These are phyloP conservation scores for Tursiops truncatus DNA, from an alignment of 2,113 vertebrate genomes.

Conservation along the genomic window DNA sequence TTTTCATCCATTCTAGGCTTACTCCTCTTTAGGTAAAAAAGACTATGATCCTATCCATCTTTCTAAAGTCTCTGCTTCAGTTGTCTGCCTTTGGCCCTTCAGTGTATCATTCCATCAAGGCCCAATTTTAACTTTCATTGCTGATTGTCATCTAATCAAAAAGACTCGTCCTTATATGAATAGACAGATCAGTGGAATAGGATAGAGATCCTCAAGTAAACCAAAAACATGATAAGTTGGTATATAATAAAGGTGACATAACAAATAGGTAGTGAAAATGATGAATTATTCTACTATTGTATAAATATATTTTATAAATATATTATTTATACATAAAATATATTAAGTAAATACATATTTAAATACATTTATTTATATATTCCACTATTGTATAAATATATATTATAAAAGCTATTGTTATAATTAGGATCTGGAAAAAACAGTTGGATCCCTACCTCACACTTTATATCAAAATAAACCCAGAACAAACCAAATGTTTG, in stretches of 20 bases:
- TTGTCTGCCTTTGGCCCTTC: background rate
- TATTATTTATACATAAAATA: background rate
- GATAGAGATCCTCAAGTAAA: background rate
- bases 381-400: background rate
- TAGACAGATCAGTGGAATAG: background rate
- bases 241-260: background rate
- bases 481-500: background rate
- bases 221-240: background rate
- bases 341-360: background rate
- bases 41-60: background rate
- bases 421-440: background rate
- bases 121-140: slow-evolving; percentile 1
- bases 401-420: background rate
- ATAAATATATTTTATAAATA: background rate
- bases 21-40: background rate
- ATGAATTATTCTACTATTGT: background rate
- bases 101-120: background rate
- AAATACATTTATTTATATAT: background rate
- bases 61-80: background rate
- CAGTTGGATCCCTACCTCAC: background rate
- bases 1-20: background rate
- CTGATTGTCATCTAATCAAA: background rate
- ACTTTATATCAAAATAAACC: background rate
- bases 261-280: background rate
- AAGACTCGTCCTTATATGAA: background rate